A percentile compares a stretch with the other conserved stretches of the same genome.
These are phyloP conservation scores for Seira musarum DNA, from an alignment of 2,888 invertebrate species.

Conservation along the genomic window DNA sequence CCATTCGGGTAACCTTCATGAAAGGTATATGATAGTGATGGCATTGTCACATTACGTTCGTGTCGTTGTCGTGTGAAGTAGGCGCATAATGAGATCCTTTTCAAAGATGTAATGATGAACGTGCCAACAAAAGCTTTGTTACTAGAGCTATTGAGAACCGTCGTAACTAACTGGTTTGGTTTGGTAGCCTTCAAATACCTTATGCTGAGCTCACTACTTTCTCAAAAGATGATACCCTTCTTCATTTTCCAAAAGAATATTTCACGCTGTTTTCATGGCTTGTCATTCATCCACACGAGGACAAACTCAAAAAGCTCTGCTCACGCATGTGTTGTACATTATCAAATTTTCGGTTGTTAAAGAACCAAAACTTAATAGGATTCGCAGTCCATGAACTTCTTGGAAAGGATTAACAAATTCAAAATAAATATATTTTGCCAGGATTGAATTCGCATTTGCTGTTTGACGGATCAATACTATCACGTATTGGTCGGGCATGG, in stretches of 20 bases:
- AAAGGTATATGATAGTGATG: neutral
- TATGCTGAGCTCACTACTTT: neutral
- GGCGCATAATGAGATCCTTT: slow-evolving; percentile 9
- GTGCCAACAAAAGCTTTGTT: slow-evolving; percentile 4
- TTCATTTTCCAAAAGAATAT: neutral
- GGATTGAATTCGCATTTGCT: no score
- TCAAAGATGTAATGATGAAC: slow-evolving; percentile 7
- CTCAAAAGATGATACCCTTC: slow-evolving; percentile 3
- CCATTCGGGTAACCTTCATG: neutral
- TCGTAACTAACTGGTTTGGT: neutral
- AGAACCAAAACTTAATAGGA: neutral
- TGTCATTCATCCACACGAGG: neutral
- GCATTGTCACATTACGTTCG: neutral
- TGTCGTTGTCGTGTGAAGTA: slow-evolving; percentile 10
- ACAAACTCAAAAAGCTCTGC: neutral
- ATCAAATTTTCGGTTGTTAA: neutral
- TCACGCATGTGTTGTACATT: no score
- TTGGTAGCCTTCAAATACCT: neutral
- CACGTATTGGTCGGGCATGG: no score
- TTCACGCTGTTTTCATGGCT: neutral
- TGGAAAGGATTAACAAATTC: no score
- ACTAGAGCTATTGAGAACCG: neutral
- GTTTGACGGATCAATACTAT: no score
- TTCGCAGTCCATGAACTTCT: no score
- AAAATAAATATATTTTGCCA: no score